phyloP scores from a whole-genome alignment of 2,797 vertebrate genomes.

The Limosa lapponica region DNA sequence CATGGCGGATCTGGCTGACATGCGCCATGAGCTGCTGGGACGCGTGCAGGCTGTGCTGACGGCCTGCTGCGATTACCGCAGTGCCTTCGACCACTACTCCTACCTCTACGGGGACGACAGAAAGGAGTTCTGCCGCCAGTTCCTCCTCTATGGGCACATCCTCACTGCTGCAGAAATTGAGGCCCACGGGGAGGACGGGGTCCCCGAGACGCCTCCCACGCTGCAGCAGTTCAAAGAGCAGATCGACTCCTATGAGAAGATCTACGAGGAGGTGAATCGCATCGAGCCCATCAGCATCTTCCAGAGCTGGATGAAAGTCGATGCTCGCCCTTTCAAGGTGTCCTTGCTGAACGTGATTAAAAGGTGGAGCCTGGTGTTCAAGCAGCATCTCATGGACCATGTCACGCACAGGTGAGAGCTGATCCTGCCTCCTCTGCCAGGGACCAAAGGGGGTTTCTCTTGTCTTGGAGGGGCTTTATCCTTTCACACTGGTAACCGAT shows the following conservation, averaged over 20 bases:
- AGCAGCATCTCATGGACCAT: constrained; percentile 90
- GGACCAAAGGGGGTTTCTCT: not conserved
- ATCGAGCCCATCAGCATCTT: constrained; percentile 83
- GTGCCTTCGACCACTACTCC: constrained; percentile 81
- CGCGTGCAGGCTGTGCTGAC: constrained; percentile 71
- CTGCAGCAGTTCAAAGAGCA: constrained; percentile 85
- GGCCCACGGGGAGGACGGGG: constrained; percentile 59
- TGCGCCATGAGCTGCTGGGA: constrained; percentile 80
- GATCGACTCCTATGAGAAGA: constrained; percentile 87
- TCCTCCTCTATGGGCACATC: constrained; percentile 83
- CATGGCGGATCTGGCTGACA: constrained; percentile 78
- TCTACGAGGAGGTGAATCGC: constrained; percentile 84
- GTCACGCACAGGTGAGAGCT: constrained; percentile 87
- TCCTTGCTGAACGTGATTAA: constrained; percentile 89
- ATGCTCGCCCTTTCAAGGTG: constrained; percentile 83
- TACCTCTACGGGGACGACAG: constrained; percentile 88
- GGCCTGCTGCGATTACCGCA: constrained; percentile 77
- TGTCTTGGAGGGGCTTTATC: not conserved
- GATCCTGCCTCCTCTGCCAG: not conserved
- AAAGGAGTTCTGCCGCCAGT: constrained; percentile 86
- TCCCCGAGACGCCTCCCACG: constrained; percentile 81
- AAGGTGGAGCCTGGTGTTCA: constrained; percentile 94
- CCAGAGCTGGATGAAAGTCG: constrained; percentile 88
- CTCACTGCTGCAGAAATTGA: constrained; percentile 81
- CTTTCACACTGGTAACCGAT: not conserved